A percentile compares a stretch with the other conserved stretches of the same genome.
Conservation (phyloP, 2,888 invertebrate species). For the Antitype chi region DNA sequence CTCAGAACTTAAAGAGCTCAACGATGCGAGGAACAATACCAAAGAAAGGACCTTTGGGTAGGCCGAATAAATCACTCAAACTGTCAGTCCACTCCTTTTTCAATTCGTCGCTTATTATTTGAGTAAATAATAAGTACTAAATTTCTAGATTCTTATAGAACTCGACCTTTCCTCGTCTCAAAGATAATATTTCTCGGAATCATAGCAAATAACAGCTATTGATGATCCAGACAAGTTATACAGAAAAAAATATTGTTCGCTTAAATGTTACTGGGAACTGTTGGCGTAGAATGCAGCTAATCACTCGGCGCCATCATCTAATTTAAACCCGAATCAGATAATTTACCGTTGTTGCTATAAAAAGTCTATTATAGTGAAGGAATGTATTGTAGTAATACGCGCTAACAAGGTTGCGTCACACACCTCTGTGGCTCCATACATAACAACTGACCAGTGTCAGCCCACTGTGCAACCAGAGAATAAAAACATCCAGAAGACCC, state of each 20-base stretch:
- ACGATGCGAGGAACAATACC: too few relatives aligned
- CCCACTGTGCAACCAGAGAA: constrained; percentile 8
- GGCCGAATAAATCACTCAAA: too few relatives aligned
- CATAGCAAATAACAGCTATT: constrained; percentile 2
- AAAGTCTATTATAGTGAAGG: constrained; percentile 54
- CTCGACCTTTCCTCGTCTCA: background rate
- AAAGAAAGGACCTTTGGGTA: too few relatives aligned
- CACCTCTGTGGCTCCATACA: background rate
- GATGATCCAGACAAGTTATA: constrained; percentile 36
- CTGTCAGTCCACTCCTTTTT: background rate
- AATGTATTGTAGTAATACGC: constrained; percentile 44
- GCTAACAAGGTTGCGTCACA: constrained; percentile 51
- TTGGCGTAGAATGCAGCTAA: constrained; percentile 48
- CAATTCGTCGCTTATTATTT: background rate
- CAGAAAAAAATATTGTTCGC: constrained; percentile 14
- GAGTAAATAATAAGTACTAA: background rate
- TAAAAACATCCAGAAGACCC: background rate
- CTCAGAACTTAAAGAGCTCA: too few relatives aligned
- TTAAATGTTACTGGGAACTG: constrained; percentile 18
- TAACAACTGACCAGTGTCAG: background rate
- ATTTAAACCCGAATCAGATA: constrained; percentile 53
- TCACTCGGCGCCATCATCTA: constrained; percentile 52
- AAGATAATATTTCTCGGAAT: constrained; percentile 37
- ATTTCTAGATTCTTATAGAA: background rate
- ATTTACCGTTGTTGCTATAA: constrained; percentile 52